phyloP scores from a whole-genome alignment of 2,888 invertebrate genomes.

The Volucella bombylans region DNA sequence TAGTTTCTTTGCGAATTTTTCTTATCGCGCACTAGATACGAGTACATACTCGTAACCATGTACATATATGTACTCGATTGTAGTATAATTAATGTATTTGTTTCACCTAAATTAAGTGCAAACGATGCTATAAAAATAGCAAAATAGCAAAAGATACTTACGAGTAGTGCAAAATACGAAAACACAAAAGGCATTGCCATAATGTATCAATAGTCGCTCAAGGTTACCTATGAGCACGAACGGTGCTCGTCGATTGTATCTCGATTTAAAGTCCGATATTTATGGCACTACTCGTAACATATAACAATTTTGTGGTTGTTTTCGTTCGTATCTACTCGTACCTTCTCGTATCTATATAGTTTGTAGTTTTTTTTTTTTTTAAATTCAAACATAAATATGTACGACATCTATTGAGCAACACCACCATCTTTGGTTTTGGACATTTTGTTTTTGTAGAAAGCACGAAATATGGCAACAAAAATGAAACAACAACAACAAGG shows the following conservation, averaged over 20 bases:
- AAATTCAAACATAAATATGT: no score
- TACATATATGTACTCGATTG: no score
- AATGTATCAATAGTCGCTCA: conserved; percentile 54
- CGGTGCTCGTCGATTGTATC: conserved; percentile 45
- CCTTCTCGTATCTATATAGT: conserved; percentile 7
- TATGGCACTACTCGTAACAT: conserved; percentile 45
- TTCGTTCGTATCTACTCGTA: neutral
- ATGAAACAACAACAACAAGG: conserved; percentile 44
- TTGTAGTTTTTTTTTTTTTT: neutral
- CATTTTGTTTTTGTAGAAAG: conserved; percentile 72
- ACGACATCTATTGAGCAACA: conserved; percentile 26
- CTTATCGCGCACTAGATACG: conserved; percentile 6
- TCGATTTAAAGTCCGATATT: conserved; percentile 61
- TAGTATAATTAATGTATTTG: conserved; percentile 58
- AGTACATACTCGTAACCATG: no score
- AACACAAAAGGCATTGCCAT: conserved; percentile 36
- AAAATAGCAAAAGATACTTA: no score
- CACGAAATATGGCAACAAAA: conserved; percentile 64
- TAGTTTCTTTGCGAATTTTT: neutral
- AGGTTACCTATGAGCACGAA: conserved; percentile 40
- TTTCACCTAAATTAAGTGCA: conserved; percentile 67
- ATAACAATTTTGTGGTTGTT: conserved; percentile 15
- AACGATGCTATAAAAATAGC: conserved; percentile 23
- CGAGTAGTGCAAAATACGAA: neutral
- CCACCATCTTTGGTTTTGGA: conserved; percentile 56